phyloP scores from a whole-genome alignment of 2,797 vertebrate genomes.

The Diceros bicornis region DNA sequence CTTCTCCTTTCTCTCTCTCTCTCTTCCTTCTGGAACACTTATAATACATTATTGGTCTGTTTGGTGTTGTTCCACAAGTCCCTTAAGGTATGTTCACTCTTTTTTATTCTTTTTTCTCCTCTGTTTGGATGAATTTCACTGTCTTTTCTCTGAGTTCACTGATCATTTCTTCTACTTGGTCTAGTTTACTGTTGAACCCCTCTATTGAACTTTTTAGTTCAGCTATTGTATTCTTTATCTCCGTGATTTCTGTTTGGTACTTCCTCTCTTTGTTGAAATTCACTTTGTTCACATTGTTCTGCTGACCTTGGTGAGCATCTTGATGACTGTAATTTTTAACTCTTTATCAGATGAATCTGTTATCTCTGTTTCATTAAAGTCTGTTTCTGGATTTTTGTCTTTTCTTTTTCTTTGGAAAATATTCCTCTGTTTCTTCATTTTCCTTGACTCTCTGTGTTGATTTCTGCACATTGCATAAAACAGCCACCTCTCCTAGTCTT shows the following conservation, averaged over 20 bases:
- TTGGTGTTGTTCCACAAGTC: background rate
- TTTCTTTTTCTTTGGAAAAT: background rate
- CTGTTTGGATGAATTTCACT: background rate
- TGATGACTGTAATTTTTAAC: background rate
- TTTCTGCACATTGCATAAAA: no score
- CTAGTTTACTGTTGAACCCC: background rate
- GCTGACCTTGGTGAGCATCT: background rate
- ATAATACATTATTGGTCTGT: background rate
- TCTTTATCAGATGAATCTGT: background rate
- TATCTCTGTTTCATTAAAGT: background rate
- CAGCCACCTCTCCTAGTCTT: background rate
- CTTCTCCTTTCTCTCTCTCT: no score
- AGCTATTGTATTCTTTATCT: no score
- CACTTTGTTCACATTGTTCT: background rate
- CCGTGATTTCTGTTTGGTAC: no score
- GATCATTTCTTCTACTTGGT: background rate
- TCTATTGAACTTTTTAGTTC: background rate
- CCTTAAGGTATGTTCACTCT: background rate
- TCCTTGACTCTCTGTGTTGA: background rate
- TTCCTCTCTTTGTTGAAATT: no score
- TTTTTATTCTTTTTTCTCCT: background rate
- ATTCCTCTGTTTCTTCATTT: background rate
- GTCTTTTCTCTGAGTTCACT: background rate
- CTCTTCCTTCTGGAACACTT: background rate
- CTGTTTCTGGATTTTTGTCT: background rate